Conservation (phyloP, 2,797 vertebrate species). For the Neosilurus mollespiculum region DNA sequence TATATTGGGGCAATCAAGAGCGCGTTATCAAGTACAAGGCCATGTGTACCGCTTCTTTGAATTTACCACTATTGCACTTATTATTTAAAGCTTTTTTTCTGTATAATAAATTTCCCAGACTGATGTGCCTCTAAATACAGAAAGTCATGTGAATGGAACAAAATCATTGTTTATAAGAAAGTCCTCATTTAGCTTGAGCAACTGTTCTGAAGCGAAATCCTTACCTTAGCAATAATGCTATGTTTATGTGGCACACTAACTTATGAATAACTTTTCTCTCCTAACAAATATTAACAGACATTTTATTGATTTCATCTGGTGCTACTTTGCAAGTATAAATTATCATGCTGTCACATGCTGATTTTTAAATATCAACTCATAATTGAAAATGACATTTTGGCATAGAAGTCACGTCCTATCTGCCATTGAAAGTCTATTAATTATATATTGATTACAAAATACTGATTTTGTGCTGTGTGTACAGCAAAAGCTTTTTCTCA, state of each 20-base stretch:
- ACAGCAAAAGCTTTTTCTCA: conserved; percentile 29
- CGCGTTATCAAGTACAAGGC: conserved; percentile 70
- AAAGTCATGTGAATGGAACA: conserved; percentile 14
- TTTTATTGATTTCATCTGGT: conserved; percentile 32
- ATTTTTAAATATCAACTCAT: conserved; percentile 41
- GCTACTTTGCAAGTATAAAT: conserved; percentile 24
- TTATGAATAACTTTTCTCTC: conserved; percentile 37
- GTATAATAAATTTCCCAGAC: conserved; percentile 57
- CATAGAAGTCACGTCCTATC: conserved; percentile 42
- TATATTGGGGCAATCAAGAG: conserved; percentile 64
- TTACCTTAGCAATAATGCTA: conserved; percentile 10
- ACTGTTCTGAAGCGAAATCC: conserved; percentile 28
- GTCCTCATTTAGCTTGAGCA: conserved; percentile 26
- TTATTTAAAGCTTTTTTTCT: conserved; percentile 54
- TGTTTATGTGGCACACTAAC: conserved; percentile 28
- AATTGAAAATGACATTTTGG: conserved; percentile 42
- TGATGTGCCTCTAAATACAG: conserved; percentile 45
- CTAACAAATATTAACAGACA: conserved; percentile 16
- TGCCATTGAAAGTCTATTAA: conserved; percentile 45
- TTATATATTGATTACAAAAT: conserved; percentile 52
- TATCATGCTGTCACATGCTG: conserved; percentile 1
- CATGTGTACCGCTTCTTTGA: conserved; percentile 66
- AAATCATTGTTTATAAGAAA: conserved; percentile 18
- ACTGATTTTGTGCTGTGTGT: conserved; percentile 31
- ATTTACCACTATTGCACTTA: background rate